Base-by-base conservation (phyloP, 2,113 vertebrate genomes). In the Phalacrocorax pelagicus region DNA sequence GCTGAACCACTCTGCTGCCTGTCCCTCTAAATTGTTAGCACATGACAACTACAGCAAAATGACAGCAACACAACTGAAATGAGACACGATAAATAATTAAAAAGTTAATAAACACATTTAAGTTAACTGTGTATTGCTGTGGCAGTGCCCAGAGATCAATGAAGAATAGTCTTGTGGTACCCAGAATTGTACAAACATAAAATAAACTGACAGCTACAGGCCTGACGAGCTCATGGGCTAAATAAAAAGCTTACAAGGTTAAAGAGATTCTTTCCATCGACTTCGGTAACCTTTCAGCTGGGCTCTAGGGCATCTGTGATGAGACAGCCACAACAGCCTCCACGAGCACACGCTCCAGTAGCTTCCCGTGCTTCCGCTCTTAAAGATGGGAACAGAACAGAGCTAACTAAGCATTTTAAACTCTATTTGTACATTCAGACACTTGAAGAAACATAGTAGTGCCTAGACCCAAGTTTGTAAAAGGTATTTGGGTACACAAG, bases 161-260 rank as follows among this genome's bases (percentile, higher is more conserved):
- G 44, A 47, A 84, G 12, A 85, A 65, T 1, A 40, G 62, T 34
- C 74, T 58, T 65, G 20, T 32, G 38, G 44, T 80, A 32, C 24
- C 23, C 34, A 40, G 57, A 95, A 89, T 44, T 26, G 5, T 32
- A 77, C 61, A 77, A 97, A 70, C 14, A 52, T 40, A 75, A 96
- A 93, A 90, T 29, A 67, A 95, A 95, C 27, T n/a, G 92, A 96
- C 90, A 90, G 63, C 79, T 85, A 65, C 66, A 46, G 66, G 51
- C 34, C 54, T 82, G 58, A 80, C 9, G 5, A 93, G 46, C 34
- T 93, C 75, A 66, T 19, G 47, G 74, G 81, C 92, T 94, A 96
- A 97, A 95, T 46, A 92, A 85, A 90, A 95, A 82, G 54, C 85
- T 92, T 82, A 96, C 62, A 96, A 91, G 90, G 94, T 96, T 97